These are phyloP conservation scores for Lathamus discolor DNA, from an alignment of 2,113 vertebrate genomes.

Conservation along the genomic window DNA sequence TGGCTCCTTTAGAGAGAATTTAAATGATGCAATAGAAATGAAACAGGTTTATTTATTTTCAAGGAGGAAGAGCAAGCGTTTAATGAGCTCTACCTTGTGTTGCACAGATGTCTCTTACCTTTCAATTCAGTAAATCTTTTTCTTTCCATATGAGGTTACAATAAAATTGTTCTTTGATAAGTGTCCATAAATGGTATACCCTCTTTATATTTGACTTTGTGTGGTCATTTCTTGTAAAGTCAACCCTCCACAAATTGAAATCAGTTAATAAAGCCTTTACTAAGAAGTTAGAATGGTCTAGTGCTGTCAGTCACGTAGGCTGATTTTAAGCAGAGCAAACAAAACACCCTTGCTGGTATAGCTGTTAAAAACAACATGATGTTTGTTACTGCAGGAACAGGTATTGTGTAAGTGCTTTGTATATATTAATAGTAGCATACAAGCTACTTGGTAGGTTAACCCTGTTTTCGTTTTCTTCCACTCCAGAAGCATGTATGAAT, in stretches of 20 bases:
- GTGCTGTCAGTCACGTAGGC: not conserved
- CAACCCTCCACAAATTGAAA: not conserved
- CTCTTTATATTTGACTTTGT: not conserved
- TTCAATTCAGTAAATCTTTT: not conserved
- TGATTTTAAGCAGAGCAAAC: not conserved
- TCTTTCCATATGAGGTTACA: not conserved
- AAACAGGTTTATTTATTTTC: conserved; percentile 47
- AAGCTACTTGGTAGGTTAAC: not conserved
- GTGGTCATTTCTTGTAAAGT: not conserved
- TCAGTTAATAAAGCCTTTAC: not conserved
- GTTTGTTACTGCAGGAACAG: not conserved
- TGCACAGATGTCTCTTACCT: not conserved
- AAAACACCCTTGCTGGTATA: not conserved
- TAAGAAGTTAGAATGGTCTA: not conserved
- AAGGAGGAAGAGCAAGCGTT: not conserved
- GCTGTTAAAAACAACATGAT: not conserved
- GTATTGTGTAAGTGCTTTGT: not conserved
- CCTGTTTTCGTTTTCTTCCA: not conserved
- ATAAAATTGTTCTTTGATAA: not conserved
- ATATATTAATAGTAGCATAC: not conserved
- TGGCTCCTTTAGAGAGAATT: conserved; percentile 32
- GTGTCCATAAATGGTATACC: not conserved
- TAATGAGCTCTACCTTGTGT: not conserved
- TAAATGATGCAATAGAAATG: conserved; percentile 70
- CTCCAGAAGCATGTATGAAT: not conserved